phyloP scores from a whole-genome alignment of 1,140 invertebrate species.

The Uloborus diversus region DNA sequence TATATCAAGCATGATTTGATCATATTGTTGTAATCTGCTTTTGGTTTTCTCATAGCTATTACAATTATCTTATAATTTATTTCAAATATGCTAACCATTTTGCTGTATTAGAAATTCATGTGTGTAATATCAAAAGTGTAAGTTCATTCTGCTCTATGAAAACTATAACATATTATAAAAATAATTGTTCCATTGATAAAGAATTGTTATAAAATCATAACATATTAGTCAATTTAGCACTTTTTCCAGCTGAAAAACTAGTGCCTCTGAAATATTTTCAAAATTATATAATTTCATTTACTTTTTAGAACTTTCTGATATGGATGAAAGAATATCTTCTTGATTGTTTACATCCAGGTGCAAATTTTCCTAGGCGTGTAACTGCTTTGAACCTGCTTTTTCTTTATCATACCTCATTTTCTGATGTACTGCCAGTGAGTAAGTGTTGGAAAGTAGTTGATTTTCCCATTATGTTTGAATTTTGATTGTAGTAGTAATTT shows the following conservation, averaged over 20 bases:
- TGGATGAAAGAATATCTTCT: slow-evolving; percentile 70
- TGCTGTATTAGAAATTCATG: no score
- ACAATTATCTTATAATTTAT: no score
- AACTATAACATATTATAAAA: no score
- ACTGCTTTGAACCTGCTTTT: slow-evolving; percentile 72
- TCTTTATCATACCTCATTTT: slow-evolving; percentile 43
- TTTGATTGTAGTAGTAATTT: neutral
- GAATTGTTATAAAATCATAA: neutral
- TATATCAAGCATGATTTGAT: no score
- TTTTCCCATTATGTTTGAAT: neutral
- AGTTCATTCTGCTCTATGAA: no score
- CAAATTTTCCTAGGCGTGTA: slow-evolving; percentile 76
- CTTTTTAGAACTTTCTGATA: slow-evolving; percentile 67
- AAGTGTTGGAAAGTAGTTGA: neutral
- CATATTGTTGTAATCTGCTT: no score
- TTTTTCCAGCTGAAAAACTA: neutral
- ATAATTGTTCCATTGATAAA: neutral
- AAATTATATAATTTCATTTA: neutral
- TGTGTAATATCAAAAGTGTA: no score
- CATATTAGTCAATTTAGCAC: neutral
- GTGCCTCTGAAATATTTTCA: neutral
- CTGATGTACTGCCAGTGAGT: neutral
- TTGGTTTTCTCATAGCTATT: no score
- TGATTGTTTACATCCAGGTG: slow-evolving; percentile 72
- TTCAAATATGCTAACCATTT: no score